These are phyloP conservation scores for Noctilio leporinus DNA, from an alignment of 2,113 vertebrate genomes.

Conservation along the genomic window DNA sequence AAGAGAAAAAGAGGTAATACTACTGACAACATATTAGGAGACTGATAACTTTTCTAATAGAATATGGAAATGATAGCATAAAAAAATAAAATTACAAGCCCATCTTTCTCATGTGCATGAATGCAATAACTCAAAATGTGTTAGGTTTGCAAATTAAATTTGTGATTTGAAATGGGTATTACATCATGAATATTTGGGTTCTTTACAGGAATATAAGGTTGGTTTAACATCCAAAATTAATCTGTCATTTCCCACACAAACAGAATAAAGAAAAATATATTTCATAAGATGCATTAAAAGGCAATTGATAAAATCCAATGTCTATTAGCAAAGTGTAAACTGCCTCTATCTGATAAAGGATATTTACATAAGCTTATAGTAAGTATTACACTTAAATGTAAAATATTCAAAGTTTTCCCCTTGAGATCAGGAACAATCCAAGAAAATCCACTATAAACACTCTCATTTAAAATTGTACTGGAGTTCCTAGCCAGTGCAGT, in stretches of 20 bases:
- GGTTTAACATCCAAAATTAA: background rate
- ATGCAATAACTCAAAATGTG: background rate
- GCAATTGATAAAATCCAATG: background rate
- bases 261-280: background rate
- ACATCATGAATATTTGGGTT: background rate
- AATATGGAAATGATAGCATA: background rate
- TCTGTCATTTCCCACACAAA: background rate
- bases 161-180: background rate
- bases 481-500: background rate
- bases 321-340: background rate
- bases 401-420: background rate
- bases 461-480: background rate
- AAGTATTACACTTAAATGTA: background rate
- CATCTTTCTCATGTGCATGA: background rate
- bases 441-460: background rate
- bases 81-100: background rate
- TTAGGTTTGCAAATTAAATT: background rate
- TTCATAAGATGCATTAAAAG: background rate
- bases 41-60: background rate
- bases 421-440: background rate
- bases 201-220: background rate
- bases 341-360: background rate
- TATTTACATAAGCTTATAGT: background rate
- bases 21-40: background rate
- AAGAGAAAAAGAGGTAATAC: background rate